Base-by-base conservation (phyloP, 2,888 invertebrate species). In the Hymenopus coronatus region DNA sequence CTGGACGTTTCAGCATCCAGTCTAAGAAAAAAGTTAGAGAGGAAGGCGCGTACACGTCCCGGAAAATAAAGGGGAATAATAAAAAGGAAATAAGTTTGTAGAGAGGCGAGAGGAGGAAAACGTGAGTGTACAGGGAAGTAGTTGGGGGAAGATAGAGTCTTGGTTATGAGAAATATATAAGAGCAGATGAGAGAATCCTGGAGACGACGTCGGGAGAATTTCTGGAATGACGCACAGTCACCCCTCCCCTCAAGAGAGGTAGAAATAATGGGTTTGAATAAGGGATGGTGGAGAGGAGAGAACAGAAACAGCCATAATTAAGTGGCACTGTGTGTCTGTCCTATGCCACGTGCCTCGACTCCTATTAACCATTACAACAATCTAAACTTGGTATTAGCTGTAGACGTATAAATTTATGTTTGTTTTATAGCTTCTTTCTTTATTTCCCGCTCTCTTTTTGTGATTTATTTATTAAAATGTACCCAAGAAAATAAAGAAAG, bases 81-180 rank as follows among this genome's bases (percentile, higher is more conserved):
- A 70, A 70, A 70, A 70, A 70, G 54, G 54, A 70, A 70, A 70
- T 70, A 70, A 70, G 54, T 70, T 70, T 70, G 54, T 70, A 70
- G 54, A 70, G 54, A 15, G 3, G 54, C 54, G 54, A 70, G 54
- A 70, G 54, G 6, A 70, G 54, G 54, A 70, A 70, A 70, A 70
- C 54, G 54, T 70, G 54, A 70, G 54, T 70, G 54, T 70, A 70
- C 54, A 3, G 54, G 54, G 54, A 54, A 54, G 54, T 15, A 54
- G 54, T 20, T 20, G 54, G 54, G 54, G 54, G 81, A 20, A 70
- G 54, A 70, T 28, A 54, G 15, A 12, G 25, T 30, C 82, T 87
- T 30, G 25, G 81, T 27, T 86, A 87, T 87, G 87, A 82, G 87
- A 82, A 86, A 86, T 87, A 83, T 83, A 83, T 83, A 83, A 83